phyloP scores from a whole-genome alignment of 2,888 invertebrate genomes.

The Ceratothoa steindachneri region DNA sequence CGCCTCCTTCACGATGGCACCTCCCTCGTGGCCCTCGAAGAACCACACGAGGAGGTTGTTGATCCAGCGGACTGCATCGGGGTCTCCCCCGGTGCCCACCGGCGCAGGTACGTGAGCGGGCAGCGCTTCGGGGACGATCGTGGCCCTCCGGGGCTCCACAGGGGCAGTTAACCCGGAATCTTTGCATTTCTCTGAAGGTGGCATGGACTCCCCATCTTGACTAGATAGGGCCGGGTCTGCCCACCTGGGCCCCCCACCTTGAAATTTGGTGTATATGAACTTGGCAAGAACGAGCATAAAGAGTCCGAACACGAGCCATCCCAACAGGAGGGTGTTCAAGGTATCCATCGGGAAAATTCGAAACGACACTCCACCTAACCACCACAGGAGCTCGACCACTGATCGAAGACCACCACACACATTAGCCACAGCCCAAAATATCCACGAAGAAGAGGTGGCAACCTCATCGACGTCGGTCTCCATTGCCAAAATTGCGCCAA shows the following conservation, averaged over 20 bases:
- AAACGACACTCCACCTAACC: not conserved
- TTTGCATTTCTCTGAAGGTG: conserved; percentile 22
- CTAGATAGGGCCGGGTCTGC: not conserved
- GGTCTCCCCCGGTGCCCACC: conserved; percentile 37
- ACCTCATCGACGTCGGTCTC: not conserved
- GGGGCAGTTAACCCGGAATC: conserved; percentile 15
- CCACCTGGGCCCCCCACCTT: conserved; percentile 21
- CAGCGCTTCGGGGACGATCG: conserved; percentile 31
- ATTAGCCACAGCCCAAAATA: conserved; percentile 10
- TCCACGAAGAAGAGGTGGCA: not conserved
- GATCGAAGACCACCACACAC: conserved; percentile 6
- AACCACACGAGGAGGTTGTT: conserved; percentile 40
- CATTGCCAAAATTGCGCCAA: not conserved
- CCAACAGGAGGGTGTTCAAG: conserved; percentile 39
- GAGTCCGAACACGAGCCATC: conserved; percentile 41
- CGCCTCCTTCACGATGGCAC: conserved; percentile 19
- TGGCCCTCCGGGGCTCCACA: conserved; percentile 26
- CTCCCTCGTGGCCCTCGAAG: conserved; percentile 31
- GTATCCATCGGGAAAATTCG: conserved; percentile 32
- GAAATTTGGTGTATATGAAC: conserved; percentile 38
- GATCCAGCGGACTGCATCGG: conserved; percentile 38
- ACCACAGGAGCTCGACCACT: not conserved
- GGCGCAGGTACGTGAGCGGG: conserved; percentile 16
- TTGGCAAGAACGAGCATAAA: conserved; percentile 29
- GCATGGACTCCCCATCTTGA: not conserved